Percentiles rank a stretch among this genome's conserved stretches.
Evolutionary conservation across 2,888 invertebrate genomes (phyloP).

Genomic region (Agonopterix alstromeriana): DNA sequence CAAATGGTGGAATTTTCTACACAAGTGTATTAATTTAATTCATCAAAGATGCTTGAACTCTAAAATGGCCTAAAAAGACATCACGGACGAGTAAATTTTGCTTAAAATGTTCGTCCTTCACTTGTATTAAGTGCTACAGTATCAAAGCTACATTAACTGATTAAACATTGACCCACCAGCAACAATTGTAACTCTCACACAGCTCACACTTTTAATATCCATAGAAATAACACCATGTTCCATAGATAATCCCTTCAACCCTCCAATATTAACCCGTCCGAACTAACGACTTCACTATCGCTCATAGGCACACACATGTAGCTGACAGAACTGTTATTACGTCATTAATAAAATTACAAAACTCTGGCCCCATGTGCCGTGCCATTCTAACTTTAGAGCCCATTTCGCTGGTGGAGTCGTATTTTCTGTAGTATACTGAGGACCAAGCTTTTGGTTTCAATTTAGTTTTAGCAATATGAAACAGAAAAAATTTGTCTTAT

Average conservation of each 20-base stretch:
- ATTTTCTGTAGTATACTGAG: neutral
- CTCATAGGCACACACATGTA: conserved; percentile 72
- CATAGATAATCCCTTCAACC: conserved; percentile 60
- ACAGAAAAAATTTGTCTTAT: no score
- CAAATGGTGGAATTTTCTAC: no score
- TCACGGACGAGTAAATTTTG: no score
- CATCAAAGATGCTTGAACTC: no score
- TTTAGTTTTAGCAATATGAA: no score
- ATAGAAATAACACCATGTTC: conserved; percentile 30
- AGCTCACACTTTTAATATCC: conserved; percentile 22
- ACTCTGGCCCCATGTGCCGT: conserved; percentile 64
- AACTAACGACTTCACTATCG: conserved; percentile 72
- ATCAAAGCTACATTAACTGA: no score
- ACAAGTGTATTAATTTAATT: no score
- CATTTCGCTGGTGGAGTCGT: conserved; percentile 26
- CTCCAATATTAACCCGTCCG: conserved; percentile 71
- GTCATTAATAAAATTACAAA: conserved; percentile 78
- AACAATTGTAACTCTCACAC: neutral
- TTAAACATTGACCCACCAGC: no score
- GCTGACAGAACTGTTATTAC: conserved; percentile 75
- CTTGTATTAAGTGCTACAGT: no score
- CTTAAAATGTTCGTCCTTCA: no score
- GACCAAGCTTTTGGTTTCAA: no score
- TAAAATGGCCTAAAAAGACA: no score
- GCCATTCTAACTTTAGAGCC: conserved; percentile 53